These are phyloP conservation scores for Callithrix jacchus DNA, from an alignment of 2,113 vertebrate species.

Conservation along the genomic window DNA sequence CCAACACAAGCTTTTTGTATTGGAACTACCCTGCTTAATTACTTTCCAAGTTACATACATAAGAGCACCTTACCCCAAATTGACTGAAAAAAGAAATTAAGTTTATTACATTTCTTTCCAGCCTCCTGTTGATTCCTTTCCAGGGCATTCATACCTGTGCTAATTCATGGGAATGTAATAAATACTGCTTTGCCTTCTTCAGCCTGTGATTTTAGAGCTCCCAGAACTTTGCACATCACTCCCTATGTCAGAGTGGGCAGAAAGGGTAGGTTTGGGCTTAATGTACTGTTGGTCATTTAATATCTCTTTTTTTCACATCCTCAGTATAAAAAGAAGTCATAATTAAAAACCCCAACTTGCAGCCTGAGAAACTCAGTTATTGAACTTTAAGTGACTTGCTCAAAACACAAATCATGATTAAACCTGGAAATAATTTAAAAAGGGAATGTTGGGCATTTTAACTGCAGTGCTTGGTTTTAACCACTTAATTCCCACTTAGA, in stretches of 20 bases:
- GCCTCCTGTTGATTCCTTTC: not conserved
- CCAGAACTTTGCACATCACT: not conserved
- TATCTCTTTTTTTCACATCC: not conserved
- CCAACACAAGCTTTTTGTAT: not conserved
- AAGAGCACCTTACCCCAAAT: not conserved
- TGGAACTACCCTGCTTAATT: not conserved
- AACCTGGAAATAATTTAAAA: constrained; percentile 69
- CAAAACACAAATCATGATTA: constrained; percentile 63
- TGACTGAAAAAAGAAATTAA: constrained; percentile 38
- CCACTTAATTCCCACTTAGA: constrained; percentile 50
- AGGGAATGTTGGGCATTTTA: constrained; percentile 48
- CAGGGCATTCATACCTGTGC: not conserved
- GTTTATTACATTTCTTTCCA: constrained; percentile 11
- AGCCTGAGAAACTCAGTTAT: constrained; percentile 56
- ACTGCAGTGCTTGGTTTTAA: constrained; percentile 54
- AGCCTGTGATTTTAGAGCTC: not conserved
- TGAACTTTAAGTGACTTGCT: constrained; percentile 57
- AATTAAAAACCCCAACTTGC: constrained; percentile 45
- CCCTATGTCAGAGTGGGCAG: not conserved
- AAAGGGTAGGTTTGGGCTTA: constrained; percentile 9
- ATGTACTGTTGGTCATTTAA: constrained; percentile 20
- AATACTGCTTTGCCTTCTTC: not conserved
- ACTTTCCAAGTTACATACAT: constrained; percentile 24
- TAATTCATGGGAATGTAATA: not conserved
- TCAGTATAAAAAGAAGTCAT: constrained; percentile 51